Conservation (phyloP, 2,113 vertebrate species). For the Hyperoodon ampullatus region DNA sequence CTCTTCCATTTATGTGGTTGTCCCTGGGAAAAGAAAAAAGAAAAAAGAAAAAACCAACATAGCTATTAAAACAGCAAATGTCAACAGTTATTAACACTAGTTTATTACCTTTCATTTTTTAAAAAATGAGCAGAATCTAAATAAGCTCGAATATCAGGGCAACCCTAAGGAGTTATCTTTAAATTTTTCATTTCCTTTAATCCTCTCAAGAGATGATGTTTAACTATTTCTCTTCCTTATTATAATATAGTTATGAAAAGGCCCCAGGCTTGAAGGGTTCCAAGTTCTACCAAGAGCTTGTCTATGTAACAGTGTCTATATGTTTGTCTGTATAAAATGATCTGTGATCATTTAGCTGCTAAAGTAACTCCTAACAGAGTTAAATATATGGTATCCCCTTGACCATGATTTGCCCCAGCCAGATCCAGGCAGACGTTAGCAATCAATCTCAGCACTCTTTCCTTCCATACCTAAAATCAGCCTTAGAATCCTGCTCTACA, state of each 20-base stretch:
- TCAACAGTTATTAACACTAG: background rate
- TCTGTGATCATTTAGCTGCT: background rate
- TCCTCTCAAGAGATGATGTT: background rate
- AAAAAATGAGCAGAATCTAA: background rate
- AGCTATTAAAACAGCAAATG: background rate
- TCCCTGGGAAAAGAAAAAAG: background rate
- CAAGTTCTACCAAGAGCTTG: background rate
- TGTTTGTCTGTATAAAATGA: background rate
- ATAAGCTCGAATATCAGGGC: conserved; percentile 5
- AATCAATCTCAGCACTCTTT: background rate
- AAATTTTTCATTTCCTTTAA: background rate
- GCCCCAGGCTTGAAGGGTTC: background rate
- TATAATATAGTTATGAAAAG: background rate
- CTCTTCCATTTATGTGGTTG: background rate
- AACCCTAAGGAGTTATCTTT: background rate
- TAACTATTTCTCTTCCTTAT: background rate
- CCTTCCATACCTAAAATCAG: background rate
- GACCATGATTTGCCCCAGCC: background rate
- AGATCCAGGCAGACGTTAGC: background rate
- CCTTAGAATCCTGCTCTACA: background rate
- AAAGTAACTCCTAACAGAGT: background rate
- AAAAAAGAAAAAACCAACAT: background rate
- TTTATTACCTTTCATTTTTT: background rate
- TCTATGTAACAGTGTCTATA: background rate
- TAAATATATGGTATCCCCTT: background rate